Percentiles rank a stretch among this genome's conserved stretches.
Evolutionary conservation across 2,888 invertebrate species (phyloP).

Genomic region (Noctua comes): DNA sequence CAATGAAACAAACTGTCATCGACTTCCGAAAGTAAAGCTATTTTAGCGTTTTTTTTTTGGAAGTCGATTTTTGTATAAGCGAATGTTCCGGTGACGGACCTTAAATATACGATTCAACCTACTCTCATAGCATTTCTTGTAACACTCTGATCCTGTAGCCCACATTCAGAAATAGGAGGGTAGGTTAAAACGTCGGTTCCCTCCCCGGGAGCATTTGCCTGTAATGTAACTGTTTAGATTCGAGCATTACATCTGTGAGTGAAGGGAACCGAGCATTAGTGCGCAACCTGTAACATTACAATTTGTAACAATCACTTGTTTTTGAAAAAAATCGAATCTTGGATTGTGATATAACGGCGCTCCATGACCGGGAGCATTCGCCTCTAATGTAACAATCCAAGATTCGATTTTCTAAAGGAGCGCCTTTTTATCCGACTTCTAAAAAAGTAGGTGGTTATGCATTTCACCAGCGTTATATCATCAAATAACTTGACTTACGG

Average conservation of each 20-base stretch:
- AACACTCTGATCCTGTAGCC: no score
- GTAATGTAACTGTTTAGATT: background rate
- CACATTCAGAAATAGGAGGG: no score
- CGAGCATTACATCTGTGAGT: background rate
- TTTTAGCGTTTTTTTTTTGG: no score
- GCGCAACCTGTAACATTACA: background rate
- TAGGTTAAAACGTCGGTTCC: background rate
- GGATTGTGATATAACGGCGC: no score
- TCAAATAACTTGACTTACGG: no score
- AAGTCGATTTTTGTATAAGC: background rate
- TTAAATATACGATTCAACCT: no score
- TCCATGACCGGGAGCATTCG: background rate
- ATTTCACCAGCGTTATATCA: no score
- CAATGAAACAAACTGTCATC: no score
- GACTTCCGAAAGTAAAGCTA: no score
- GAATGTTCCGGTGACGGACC: background rate
- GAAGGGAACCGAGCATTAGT: no score
- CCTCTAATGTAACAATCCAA: background rate
- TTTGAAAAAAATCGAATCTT: background rate
- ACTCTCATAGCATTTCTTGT: no score
- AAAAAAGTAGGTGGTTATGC: no score
- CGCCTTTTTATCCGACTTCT: background rate
- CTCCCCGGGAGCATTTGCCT: background rate
- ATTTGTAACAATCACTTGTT: background rate
- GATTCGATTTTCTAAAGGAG: background rate